Evolutionary conservation across 2,888 invertebrate genomes (phyloP), one percentile per base, ranked within the genome.

Genomic region (Acronicta aceris): DNA sequence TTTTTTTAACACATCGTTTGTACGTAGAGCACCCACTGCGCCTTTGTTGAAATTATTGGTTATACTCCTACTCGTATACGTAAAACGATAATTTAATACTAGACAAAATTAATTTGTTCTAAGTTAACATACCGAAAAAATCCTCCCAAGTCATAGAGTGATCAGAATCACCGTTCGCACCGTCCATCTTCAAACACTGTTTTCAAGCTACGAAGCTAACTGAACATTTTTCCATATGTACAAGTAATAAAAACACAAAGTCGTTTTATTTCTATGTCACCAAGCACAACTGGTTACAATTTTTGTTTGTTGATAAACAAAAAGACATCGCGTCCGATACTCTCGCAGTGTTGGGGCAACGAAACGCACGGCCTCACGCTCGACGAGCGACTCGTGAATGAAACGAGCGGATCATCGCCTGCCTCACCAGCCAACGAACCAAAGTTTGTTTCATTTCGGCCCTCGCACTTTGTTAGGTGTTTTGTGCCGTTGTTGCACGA

Each of bases 101-200:
- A 10, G 40, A 27, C 13, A 27, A 62, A 42, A 53, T 41, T 36
- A 0, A 46, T 52, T 56, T 9, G 7, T 30, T 49, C 36, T 51
- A 59, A 47, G 41, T 61, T 63, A 71, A 95, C 96, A 92, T 83
- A 96, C 96, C 96, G 84, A 96, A 96, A 95, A 96, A 96, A 84
- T 96, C 96, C 89, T 96, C 96, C 96, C 96, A 96, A 86, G 96
- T 96, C 95, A 96, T 95, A 86, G 96, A 96, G 82, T 96, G 96
- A 89, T 96, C 96, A 79, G 96, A 96, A 88, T 96, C 96, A 82
- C 94, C 94, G 81, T 92, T 94, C 77, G 92, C 89, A 84, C 92
- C 94, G 85, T 95, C 95, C 95, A 95, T 95, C 84, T 91, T 93
- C 86, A 75, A 79, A 74, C 85, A 89, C 87, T 83, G 71, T 76